Conservation (phyloP, 2,797 vertebrate genomes). For the Podarcis siculus region DNA sequence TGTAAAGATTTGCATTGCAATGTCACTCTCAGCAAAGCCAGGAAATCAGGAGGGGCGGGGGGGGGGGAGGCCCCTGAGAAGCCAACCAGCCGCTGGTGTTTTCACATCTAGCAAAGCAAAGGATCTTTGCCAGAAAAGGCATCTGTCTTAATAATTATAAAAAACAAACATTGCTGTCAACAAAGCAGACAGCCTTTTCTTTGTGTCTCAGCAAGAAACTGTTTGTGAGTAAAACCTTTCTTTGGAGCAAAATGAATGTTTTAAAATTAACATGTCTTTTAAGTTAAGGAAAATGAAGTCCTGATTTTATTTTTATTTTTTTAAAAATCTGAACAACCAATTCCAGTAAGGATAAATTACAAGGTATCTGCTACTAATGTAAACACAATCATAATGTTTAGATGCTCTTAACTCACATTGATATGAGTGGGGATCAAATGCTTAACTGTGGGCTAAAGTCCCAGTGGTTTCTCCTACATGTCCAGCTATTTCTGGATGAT, state of each 20-base stretch:
- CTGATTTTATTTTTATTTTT: accelerated
- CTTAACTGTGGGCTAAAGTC: not conserved
- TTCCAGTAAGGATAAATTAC: slow-evolving; percentile 30
- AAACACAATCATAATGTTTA: not conserved
- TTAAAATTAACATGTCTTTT: slow-evolving; percentile 24
- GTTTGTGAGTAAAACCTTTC: not conserved
- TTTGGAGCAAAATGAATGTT: not conserved
- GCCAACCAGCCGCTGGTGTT: slow-evolving; percentile 11
- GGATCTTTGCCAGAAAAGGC: slow-evolving; percentile 13
- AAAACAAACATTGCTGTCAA: not conserved
- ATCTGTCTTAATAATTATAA: slow-evolving; percentile 24
- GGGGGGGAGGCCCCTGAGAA: not conserved
- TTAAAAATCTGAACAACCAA: not conserved
- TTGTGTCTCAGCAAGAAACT: not conserved
- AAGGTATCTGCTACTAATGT: slow-evolving; percentile 18
- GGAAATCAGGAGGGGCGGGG: slow-evolving; percentile 6
- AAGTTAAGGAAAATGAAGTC: not conserved
- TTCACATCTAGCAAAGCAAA: slow-evolving; percentile 13
- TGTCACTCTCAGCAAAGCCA: not conserved
- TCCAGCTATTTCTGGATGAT: not conserved
- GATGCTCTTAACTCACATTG: not conserved
- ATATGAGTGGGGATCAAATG: not conserved
- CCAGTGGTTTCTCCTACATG: not conserved
- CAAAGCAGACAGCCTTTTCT: slow-evolving; percentile 8
- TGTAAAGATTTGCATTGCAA: not conserved